phyloP scores from a whole-genome alignment of 2,797 vertebrate genomes.

The Potorous gilbertii region DNA sequence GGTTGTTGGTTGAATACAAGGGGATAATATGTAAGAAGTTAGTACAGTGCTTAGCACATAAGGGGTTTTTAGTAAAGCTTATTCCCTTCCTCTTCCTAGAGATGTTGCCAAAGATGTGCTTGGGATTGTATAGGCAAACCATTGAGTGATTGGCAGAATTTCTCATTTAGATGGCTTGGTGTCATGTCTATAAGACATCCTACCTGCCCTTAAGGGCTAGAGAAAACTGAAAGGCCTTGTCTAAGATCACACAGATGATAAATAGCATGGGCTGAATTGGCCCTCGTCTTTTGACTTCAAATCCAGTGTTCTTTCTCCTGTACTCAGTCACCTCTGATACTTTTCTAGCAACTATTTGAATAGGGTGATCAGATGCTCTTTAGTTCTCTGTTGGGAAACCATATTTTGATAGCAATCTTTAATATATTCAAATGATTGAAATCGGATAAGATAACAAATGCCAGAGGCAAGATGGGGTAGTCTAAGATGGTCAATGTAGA shows the following conservation, averaged over 20 bases:
- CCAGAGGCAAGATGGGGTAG: neutral
- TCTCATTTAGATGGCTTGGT: neutral
- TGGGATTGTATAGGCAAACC: neutral
- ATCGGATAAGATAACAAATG: neutral
- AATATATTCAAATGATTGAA: neutral
- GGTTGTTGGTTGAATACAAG: no score
- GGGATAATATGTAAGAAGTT: neutral
- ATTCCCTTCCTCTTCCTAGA: neutral
- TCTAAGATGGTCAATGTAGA: neutral
- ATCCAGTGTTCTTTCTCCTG: neutral
- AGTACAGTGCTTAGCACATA: neutral
- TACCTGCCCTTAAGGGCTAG: neutral
- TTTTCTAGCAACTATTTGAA: neutral
- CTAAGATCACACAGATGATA: neutral
- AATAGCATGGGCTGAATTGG: neutral
- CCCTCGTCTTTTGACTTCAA: neutral
- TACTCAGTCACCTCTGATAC: neutral
- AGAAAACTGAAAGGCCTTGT: neutral
- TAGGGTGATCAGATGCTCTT: neutral
- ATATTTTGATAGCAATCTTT: neutral
- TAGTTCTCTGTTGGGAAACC: neutral
- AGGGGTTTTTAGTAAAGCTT: neutral
- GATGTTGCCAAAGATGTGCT: neutral
- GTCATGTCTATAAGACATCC: neutral
- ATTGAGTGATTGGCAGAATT: neutral